Conservation (phyloP, 2,888 invertebrate species). For the Melanophora roralis region DNA sequence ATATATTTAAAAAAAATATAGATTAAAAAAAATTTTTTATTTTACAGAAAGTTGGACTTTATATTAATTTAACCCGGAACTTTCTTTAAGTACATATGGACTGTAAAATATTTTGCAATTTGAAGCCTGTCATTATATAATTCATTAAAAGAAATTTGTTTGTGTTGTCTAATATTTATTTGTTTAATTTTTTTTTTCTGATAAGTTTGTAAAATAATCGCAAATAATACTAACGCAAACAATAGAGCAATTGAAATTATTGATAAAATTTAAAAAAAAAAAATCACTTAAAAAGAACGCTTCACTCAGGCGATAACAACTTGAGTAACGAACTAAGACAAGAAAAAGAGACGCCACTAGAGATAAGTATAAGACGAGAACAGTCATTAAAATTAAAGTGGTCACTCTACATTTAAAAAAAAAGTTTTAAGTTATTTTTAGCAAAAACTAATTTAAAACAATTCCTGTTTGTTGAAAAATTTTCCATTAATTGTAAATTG, state of each 20-base stretch:
- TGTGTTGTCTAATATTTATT: not conserved
- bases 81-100: not conserved
- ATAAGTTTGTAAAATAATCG: conserved; percentile 16
- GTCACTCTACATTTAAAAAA: too few species aligned
- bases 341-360: not conserved
- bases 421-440: too few species aligned
- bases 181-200: not conserved
- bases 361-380: too few species aligned
- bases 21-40: too few species aligned
- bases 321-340: not conserved
- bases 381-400: too few species aligned
- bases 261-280: conserved; percentile 11
- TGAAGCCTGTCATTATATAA: not conserved
- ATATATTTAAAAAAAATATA: too few species aligned
- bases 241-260: conserved; percentile 21
- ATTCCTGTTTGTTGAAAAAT: too few species aligned
- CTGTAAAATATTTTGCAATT: not conserved
- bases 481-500: too few species aligned
- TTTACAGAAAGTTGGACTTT: too few species aligned
- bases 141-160: conserved; percentile 1
- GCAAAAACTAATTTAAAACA: not conserved
- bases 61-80: not conserved
- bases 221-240: conserved; percentile 34
- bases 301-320: conserved; percentile 5
- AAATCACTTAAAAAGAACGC: not conserved